Base-by-base conservation (phyloP, 2,888 invertebrate species). In the Lamellibrachia satsuma region DNA sequence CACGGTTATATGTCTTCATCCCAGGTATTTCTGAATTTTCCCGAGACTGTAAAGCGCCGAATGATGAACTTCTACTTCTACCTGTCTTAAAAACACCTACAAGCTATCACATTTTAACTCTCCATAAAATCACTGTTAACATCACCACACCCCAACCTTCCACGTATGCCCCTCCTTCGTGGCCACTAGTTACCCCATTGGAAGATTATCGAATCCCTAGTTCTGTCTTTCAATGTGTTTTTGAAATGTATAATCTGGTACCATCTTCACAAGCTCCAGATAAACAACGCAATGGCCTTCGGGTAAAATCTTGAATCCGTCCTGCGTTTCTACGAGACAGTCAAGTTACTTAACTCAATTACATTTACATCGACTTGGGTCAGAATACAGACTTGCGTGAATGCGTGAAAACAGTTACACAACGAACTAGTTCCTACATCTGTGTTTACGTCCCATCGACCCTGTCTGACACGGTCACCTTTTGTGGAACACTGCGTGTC, bases 391-490 rank as follows among this genome's bases (percentile, higher is more conserved):
- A 60, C 1, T 39, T 60, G 15, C 60, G 22, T 60, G 60, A 11
- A 9, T 4, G 60, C 22, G 60, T 55, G 60, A 60, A 9, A 0
- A 22, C 22, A 7, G 11, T 60, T 60, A 60, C 60, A 60, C 60
- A 60, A 60, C 60, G 22, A 15, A 7, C 15, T 22, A 15, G 75
- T 75, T 75, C 22, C 75, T 75, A 75, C 22, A 75, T 6, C 22
- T 75, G 75, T 75, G 75, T 75, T 75, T 75, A 75, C 75, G 75
- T 75, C 75, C 75, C 22, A n/a, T 75, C 39, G 75, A 75, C 75
- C 75, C 75, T 11, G 75, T 75, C 75, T 22, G 22, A 15, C 75
- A 60, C 75, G 22, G 75, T 75, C 75, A 75, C 75, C 75, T 75
- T 75, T 75, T 75, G 1, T 22, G 75, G 22, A 39, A 39, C 39